A percentile compares a stretch with the other conserved stretches of the same genome.
Evolutionary conservation across 2,113 vertebrate species (phyloP).

Genomic region (Stictonetta naevosa): DNA sequence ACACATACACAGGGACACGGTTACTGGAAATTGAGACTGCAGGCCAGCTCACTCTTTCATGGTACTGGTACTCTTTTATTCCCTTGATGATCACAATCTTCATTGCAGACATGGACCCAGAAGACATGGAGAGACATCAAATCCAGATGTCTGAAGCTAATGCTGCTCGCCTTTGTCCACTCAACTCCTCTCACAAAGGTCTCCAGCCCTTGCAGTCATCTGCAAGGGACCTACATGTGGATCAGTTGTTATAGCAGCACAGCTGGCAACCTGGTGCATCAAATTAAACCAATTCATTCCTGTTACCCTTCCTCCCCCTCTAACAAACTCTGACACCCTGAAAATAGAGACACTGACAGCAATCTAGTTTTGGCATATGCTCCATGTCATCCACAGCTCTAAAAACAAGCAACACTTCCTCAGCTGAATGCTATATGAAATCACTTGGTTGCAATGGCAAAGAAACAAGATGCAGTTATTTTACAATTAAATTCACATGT

Average conservation of each 20-base stretch:
- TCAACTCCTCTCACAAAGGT: neutral
- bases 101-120: neutral
- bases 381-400: neutral
- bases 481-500: neutral
- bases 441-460: neutral
- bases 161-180: neutral
- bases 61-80: neutral
- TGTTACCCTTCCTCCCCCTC: neutral
- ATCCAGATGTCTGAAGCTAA: neutral
- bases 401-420: neutral
- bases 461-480: neutral
- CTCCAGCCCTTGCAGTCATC: too few relatives aligned
- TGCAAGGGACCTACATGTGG: neutral
- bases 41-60: neutral
- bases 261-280: neutral
- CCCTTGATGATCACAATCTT: neutral
- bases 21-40: neutral
- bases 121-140: neutral
- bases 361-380: neutral
- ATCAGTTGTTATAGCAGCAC: neutral
- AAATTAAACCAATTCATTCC: neutral
- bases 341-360: neutral
- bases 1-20: rapidly evolving
- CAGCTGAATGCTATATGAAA: neutral
- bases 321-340: neutral